A percentile compares a stretch with the other conserved stretches of the same genome.
Evolutionary conservation across 2,113 vertebrate species (phyloP).

Genomic region (Perccottus glenii): DNA sequence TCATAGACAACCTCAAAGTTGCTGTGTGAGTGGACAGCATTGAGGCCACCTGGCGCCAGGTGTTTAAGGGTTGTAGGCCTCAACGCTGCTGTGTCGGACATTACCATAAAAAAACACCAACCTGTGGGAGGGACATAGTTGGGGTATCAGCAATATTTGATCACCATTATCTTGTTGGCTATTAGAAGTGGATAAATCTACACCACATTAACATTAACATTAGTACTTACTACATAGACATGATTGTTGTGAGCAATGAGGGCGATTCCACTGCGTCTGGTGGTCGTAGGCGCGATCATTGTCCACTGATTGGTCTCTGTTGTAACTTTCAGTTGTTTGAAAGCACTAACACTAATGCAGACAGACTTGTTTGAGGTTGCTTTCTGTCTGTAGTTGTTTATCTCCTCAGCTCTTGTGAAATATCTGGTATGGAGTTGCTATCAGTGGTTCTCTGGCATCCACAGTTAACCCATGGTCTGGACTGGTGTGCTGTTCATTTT

Average conservation of each 20-base stretch:
- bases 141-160: neutral
- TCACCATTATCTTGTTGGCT: no score
- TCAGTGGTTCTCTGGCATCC: no score
- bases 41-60: conserved; percentile 81
- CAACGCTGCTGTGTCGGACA: conserved; percentile 60
- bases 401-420: no score
- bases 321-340: conserved; percentile 68
- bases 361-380: no score
- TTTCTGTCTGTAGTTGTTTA: no score
- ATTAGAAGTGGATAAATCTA: no score
- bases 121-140: conserved; percentile 75
- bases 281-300: conserved; percentile 30
- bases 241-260: conserved; percentile 23
- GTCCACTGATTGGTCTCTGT: conserved; percentile 55
- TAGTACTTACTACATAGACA: conserved; percentile 52
- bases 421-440: no score
- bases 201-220: no score
- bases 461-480: no score
- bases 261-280: conserved; percentile 24
- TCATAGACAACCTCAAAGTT: conserved; percentile 84
- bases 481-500: no score
- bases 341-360: conserved; percentile 87
- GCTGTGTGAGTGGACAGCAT: conserved; percentile 84
- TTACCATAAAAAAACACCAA: conserved; percentile 86
- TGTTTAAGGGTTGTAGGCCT: conserved; percentile 70